phyloP scores from a whole-genome alignment of 2,797 vertebrate genomes.

The Myotis pilosus region DNA sequence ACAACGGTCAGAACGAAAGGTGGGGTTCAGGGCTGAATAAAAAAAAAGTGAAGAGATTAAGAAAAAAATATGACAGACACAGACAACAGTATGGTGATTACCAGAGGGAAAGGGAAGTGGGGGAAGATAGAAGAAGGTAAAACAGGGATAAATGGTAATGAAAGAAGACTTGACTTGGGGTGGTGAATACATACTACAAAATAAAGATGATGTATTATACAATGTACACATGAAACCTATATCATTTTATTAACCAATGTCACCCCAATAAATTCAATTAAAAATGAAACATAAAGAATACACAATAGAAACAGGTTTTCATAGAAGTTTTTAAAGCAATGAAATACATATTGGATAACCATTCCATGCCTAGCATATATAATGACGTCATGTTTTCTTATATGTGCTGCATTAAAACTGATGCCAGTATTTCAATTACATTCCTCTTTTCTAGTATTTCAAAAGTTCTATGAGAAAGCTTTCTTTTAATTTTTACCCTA shows the following conservation, averaged over 20 bases:
- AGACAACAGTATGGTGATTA: not conserved
- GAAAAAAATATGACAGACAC: not conserved
- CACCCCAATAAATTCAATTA: not conserved
- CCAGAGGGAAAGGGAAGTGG: too few relatives aligned
- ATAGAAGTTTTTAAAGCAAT: constrained; percentile 35
- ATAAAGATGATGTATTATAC: not conserved
- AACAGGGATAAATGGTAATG: not conserved
- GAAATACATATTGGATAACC: not conserved
- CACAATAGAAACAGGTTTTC: not conserved
- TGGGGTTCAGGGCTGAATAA: not conserved
- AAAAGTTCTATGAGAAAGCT: not conserved
- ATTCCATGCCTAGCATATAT: not conserved
- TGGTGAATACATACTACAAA: not conserved
- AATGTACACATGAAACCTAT: not conserved
- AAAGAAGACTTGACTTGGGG: not conserved
- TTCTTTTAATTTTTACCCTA: constrained; percentile 36
- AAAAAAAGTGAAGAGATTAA: not conserved
- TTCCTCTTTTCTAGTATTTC: constrained; percentile 9
- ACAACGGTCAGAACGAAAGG: not conserved
- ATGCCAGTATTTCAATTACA: not conserved
- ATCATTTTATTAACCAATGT: not conserved
- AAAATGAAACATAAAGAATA: not conserved
- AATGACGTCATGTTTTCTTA: not conserved
- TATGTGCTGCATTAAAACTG: not conserved
- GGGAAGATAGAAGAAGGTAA: not conserved